Evolutionary conservation across 2,113 vertebrate species (phyloP).

Genomic region (Podilymbus podiceps): DNA sequence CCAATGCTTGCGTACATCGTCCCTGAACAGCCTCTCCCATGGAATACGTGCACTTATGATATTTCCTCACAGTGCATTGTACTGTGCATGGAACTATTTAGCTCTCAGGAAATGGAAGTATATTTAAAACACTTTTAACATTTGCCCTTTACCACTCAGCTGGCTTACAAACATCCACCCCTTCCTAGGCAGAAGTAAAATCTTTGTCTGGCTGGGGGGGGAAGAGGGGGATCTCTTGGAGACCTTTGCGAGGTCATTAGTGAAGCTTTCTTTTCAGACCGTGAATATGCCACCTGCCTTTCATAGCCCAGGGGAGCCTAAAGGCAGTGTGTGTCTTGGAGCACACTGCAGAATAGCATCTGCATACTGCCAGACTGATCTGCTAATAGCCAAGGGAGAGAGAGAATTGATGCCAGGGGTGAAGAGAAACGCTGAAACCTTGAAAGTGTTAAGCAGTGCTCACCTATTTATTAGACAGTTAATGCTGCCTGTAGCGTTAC

Average conservation of each 20-base stretch:
- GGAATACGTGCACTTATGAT: rapidly evolving
- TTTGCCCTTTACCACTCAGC: background rate
- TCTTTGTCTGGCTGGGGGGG: constrained; percentile 23
- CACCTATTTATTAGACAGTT: constrained; percentile 66
- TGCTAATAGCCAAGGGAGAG: constrained; percentile 54
- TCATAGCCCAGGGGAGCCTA: constrained; percentile 51
- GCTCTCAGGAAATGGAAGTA: background rate
- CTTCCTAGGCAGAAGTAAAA: background rate
- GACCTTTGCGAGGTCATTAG: constrained; percentile 49
- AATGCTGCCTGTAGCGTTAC: constrained; percentile 50
- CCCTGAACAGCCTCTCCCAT: background rate
- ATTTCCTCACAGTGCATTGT: background rate
- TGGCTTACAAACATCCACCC: background rate
- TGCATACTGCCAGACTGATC: constrained; percentile 49
- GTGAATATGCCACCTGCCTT: constrained; percentile 71
- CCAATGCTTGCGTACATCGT: background rate
- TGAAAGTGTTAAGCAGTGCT: constrained; percentile 46
- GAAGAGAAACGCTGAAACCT: constrained; percentile 41
- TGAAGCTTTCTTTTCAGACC: constrained; percentile 27
- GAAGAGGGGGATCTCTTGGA: no score
- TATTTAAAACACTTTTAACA: constrained; percentile 28
- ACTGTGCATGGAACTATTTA: background rate
- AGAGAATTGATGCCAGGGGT: constrained; percentile 20
- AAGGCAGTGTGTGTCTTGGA: constrained; percentile 29
- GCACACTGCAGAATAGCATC: constrained; percentile 50